phyloP scores from a whole-genome alignment of 2,888 invertebrate species.

The Leptarthrus brevirostris region DNA sequence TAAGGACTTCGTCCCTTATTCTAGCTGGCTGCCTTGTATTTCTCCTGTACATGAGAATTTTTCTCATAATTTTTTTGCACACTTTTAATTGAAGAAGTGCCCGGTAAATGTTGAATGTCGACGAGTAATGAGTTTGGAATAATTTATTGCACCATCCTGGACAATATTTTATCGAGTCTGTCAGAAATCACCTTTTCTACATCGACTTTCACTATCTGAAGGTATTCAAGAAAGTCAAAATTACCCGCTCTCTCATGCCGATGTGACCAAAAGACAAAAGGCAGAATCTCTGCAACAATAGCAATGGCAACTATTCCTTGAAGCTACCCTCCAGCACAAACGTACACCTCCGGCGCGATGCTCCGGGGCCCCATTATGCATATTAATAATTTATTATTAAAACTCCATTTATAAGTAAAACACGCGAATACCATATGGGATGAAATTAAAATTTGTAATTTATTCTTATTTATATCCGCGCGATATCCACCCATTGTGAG shows the following conservation, averaged over 20 bases:
- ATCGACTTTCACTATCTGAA: too few relatives aligned
- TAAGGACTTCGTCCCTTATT: slow-evolving; percentile 27
- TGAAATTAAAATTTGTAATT: slow-evolving; percentile 52
- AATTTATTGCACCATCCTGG: slow-evolving; percentile 41
- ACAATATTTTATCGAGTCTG: slow-evolving; percentile 36
- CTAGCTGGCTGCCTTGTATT: slow-evolving; percentile 31
- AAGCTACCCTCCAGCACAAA: not conserved
- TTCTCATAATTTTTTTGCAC: not conserved
- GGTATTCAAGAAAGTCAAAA: too few relatives aligned
- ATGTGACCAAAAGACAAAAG: too few relatives aligned
- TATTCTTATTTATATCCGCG: slow-evolving; percentile 53
- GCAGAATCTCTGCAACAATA: slow-evolving; percentile 28
- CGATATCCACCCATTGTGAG: slow-evolving; percentile 42
- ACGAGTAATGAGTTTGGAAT: slow-evolving; percentile 49
- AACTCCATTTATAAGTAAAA: slow-evolving; percentile 52
- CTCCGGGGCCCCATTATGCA: slow-evolving; percentile 49
- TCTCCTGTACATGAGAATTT: not conserved
- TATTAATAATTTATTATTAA: slow-evolving; percentile 54
- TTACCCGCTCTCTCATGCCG: too few relatives aligned
- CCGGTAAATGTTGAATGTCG: slow-evolving; percentile 37
- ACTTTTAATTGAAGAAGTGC: slow-evolving; percentile 36
- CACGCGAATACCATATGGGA: slow-evolving; percentile 52
- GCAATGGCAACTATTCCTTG: not conserved
- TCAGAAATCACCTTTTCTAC: too few relatives aligned
- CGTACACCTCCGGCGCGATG: slow-evolving; percentile 40